Percentiles rank a stretch among this genome's conserved stretches.
These are phyloP conservation scores for Idaea straminata DNA, from an alignment of 2,888 invertebrate genomes.

Conservation along the genomic window DNA sequence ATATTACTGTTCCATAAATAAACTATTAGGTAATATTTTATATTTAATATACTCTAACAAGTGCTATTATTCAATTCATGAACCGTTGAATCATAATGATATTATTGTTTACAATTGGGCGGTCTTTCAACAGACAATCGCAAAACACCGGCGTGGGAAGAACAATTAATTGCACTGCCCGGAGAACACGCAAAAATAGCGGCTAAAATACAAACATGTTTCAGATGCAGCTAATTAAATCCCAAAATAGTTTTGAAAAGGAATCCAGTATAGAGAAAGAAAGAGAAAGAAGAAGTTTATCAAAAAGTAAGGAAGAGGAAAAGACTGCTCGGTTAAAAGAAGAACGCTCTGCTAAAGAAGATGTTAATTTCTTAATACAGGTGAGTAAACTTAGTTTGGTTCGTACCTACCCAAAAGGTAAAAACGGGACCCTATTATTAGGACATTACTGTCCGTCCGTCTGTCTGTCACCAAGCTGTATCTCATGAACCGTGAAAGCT, in stretches of 20 bases:
- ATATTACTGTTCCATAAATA: too few species aligned
- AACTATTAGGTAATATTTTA: not conserved
- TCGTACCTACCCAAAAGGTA: too few species aligned
- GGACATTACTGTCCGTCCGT: too few species aligned
- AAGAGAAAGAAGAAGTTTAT: constrained; percentile 67
- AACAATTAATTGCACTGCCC: not conserved
- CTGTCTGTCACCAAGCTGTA: too few species aligned
- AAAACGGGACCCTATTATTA: too few species aligned
- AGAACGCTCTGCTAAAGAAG: constrained; percentile 63
- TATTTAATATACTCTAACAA: not conserved
- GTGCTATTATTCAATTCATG: not conserved
- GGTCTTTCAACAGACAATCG: not conserved
- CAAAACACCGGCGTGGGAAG: not conserved
- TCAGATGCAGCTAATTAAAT: constrained; percentile 79
- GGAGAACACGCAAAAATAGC: not conserved
- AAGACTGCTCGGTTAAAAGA: constrained; percentile 54
- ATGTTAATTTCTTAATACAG: constrained; percentile 76
- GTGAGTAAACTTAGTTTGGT: constrained; percentile 34
- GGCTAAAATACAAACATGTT: constrained; percentile 1
- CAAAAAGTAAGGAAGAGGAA: constrained; percentile 72
- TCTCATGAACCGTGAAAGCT: too few species aligned
- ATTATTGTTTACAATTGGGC: not conserved
- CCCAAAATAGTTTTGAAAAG: constrained; percentile 77
- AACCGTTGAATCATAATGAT: not conserved
- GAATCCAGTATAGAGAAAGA: constrained; percentile 74